Evolutionary conservation across 2,113 vertebrate genomes (phyloP).

Genomic region (Australoheros scitulus): DNA sequence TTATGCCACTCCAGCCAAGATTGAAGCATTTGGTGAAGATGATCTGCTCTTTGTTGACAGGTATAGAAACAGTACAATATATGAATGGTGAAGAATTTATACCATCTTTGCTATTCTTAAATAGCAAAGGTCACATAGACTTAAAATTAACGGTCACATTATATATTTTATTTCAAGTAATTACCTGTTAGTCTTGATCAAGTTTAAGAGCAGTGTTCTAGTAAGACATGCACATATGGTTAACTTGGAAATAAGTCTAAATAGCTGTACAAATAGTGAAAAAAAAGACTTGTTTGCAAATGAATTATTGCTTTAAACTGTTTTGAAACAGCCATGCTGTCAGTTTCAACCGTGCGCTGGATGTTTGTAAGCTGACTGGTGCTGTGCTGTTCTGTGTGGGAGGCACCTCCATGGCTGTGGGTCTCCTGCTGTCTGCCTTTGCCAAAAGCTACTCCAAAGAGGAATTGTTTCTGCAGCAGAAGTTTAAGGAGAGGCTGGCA

Average conservation of each 20-base stretch:
- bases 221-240: not conserved
- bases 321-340: constrained; percentile 86
- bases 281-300: not conserved
- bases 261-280: not conserved
- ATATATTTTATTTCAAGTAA: not conserved
- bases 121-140: not conserved
- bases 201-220: not conserved
- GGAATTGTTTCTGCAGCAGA: constrained; percentile 91
- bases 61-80: constrained; percentile 24
- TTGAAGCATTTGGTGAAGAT: constrained; percentile 93
- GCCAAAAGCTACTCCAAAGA: constrained; percentile 92
- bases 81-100: not conserved
- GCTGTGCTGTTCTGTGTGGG: constrained; percentile 93
- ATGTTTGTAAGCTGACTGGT: constrained; percentile 92
- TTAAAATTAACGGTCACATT: not conserved
- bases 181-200: not conserved
- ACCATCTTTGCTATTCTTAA: not conserved
- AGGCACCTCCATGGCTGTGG: constrained; percentile 86
- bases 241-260: not conserved
- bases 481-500: constrained; percentile 92
- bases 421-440: constrained; percentile 91
- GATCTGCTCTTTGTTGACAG: constrained; percentile 94
- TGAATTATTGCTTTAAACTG: not conserved
- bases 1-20: constrained; percentile 89
- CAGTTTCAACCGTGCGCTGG: constrained; percentile 90